Base-by-base conservation (phyloP, 2,113 vertebrate species). In the Corythornis vintsioides region DNA sequence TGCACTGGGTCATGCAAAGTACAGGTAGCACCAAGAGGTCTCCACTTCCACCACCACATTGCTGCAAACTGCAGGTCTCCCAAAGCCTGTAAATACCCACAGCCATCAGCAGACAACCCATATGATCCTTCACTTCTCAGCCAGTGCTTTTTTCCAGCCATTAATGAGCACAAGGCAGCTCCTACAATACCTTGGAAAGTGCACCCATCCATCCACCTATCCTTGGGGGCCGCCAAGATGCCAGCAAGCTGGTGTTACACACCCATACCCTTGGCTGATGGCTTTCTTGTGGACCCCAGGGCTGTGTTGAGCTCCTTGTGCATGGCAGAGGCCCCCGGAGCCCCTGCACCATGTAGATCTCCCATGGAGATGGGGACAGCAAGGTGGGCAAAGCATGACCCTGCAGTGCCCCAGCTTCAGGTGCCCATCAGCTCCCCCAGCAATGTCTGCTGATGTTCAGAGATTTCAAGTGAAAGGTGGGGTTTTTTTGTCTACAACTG, bases 141-240 rank as follows among this genome's bases (percentile, higher is more conserved):
- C 17, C 47, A 50, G 48, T 9, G 4, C 26, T 48, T 38, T 13
- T 13, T 45, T 60, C 43, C 45, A 76, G n/a, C 8, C 25, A 10
- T 15, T 65, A 38, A 59, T 0, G 2, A 70, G 55, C 1, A 0
- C 21, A 21, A 3, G 5, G 1, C 50, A 64, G 52, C 12, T 43
- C 55, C 75, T 56, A 18, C 53, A 55, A 53, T 15, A 18, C 29
- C n/a, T 42, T 35, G 48, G 78, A 72, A 59, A 57, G 8, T 1
- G 7, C 38, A 20, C 29, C 63, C 63, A 64, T 64, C 63, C 40
- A 31, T 29, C 63, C 33, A 60, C 40, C 60, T 35, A 38, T 61
- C n/a, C 59, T 56, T 21, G 29, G 16, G 13, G 13, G 33, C 12
- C 42, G 26, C 31, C 1, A 1, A 33, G 40, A 13, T 45, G n/a